phyloP scores from a whole-genome alignment of 2,113 vertebrate species.

The Apistogramma diplotaenia region DNA sequence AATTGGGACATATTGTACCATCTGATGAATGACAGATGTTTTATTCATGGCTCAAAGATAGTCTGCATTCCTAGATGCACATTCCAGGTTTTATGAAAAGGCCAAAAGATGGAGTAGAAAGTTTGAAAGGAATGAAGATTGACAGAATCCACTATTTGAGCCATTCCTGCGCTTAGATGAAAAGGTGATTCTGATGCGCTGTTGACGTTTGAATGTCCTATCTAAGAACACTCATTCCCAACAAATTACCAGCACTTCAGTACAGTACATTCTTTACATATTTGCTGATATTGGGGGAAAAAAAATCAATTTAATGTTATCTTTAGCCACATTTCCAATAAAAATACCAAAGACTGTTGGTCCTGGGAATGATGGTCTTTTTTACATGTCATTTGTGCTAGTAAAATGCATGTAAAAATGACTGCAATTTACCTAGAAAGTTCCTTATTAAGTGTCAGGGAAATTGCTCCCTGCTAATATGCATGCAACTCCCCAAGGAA shows the following conservation, averaged over 20 bases:
- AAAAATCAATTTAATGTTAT: neutral
- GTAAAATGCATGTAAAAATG: neutral
- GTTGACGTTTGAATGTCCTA: conserved; percentile 44
- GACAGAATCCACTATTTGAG: conserved; percentile 56
- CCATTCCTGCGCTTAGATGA: conserved; percentile 50
- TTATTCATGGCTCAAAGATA: conserved; percentile 70
- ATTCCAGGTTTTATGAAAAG: conserved; percentile 78
- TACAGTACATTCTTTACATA: neutral
- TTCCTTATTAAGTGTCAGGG: neutral
- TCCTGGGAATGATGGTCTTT: neutral
- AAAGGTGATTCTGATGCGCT: conserved; percentile 55
- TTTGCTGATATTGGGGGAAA: neutral
- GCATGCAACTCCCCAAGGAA: rapidly evolving
- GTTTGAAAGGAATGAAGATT: conserved; percentile 58
- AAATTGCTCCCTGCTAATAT: neutral
- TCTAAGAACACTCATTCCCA: conserved; percentile 29
- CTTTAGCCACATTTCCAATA: neutral
- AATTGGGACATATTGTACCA: conserved; percentile 62
- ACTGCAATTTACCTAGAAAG: neutral
- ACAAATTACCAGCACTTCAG: neutral
- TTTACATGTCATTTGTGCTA: neutral
- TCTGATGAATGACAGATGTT: conserved; percentile 75
- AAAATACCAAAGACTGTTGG: neutral
- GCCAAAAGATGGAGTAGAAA: conserved; percentile 42
- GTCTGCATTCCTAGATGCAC: conserved; percentile 70